These are phyloP conservation scores for Aphidius gifuensis DNA, from an alignment of 1,140 invertebrate species.

Conservation along the genomic window DNA sequence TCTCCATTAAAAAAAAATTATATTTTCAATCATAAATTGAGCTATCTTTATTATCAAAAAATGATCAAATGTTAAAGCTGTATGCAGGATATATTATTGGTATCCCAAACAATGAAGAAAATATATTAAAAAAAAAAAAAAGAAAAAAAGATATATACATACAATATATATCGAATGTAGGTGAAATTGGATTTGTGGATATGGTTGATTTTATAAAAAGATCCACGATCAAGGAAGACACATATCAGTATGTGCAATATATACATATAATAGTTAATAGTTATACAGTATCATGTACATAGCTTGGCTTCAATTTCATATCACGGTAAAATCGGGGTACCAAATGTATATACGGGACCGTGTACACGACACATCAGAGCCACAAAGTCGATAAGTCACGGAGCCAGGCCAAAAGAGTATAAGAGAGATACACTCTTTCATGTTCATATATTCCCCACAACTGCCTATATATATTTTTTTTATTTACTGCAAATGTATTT, in stretches of 20 bases:
- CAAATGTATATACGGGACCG: constrained; percentile 28
- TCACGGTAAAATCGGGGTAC: constrained; percentile 30
- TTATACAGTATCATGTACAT: not conserved
- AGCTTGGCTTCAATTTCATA: constrained; percentile 22
- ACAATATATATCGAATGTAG: no score
- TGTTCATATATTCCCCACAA: not conserved
- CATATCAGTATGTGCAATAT: no score
- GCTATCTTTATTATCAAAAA: no score
- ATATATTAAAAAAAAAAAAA: no score
- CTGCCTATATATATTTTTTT: not conserved
- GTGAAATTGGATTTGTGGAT: not conserved
- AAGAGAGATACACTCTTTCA: constrained; percentile 9
- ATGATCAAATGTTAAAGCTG: no score
- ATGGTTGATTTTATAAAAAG: not conserved
- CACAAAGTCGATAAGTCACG: constrained; percentile 45
- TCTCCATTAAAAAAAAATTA: no score
- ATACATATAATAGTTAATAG: not conserved
- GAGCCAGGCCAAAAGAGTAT: constrained; percentile 32
- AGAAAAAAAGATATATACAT: no score
- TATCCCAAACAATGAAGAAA: no score
- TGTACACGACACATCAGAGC: constrained; percentile 39
- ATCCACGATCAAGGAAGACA: no score
- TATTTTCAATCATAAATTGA: no score
- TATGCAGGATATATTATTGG: no score
- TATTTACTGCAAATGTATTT: constrained; percentile 7